phyloP scores from a whole-genome alignment of 2,888 invertebrate genomes.

The Caenorhabditis sp. region DNA sequence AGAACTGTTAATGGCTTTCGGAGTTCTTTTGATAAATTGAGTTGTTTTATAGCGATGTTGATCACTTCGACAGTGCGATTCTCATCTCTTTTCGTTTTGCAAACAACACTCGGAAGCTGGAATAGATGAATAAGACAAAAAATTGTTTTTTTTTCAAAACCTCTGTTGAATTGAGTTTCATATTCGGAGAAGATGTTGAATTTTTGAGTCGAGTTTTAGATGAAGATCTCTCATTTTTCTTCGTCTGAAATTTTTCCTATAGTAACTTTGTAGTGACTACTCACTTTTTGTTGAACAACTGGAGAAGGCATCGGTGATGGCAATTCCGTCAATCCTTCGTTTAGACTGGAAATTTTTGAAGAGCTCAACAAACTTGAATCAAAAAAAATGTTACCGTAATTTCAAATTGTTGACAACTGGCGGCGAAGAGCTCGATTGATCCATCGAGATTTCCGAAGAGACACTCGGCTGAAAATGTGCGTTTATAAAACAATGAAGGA shows the following conservation, averaged over 20 bases:
- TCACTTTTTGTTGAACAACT: constrained; percentile 15
- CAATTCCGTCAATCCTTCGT: constrained; percentile 26
- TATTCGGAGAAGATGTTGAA: constrained; percentile 21
- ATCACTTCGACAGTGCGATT: constrained; percentile 33
- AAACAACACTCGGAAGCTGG: not conserved
- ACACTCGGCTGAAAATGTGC: constrained; percentile 35
- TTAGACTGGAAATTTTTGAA: constrained; percentile 9
- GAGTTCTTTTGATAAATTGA: constrained; percentile 17
- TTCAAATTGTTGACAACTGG: constrained; percentile 21
- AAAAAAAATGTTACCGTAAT: constrained; percentile 1
- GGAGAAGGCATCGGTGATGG: constrained; percentile 21
- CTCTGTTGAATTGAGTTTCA: constrained; percentile 14
- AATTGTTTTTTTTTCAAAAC: too few species aligned
- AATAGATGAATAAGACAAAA: too few species aligned
- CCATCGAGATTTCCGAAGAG: constrained; percentile 26
- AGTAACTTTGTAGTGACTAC: not conserved
- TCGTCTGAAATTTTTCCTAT: not conserved
- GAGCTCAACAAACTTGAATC: not conserved
- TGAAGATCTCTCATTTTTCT: not conserved
- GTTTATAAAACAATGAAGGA: too few species aligned
- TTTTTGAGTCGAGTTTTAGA: constrained; percentile 7
- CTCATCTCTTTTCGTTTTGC: constrained; percentile 1
- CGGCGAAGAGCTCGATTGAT: constrained; percentile 6
- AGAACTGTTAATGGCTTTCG: constrained; percentile 40
- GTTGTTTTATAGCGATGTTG: constrained; percentile 10